phyloP scores from a whole-genome alignment of 2,888 invertebrate genomes.

The Athalia circularis region DNA sequence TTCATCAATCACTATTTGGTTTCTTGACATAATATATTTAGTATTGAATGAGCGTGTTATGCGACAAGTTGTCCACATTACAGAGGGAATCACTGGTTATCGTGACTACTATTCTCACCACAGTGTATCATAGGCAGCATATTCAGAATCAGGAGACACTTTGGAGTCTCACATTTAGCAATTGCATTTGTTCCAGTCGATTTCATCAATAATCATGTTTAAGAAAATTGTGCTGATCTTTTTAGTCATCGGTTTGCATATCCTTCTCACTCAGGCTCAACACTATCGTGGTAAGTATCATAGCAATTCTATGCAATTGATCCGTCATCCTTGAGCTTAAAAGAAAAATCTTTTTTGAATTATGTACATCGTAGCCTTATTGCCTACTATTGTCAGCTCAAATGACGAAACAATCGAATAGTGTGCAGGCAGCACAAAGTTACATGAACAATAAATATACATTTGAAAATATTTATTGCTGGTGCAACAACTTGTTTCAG shows the following conservation, averaged over 20 bases:
- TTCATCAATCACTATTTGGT: neutral
- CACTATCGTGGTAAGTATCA: constrained; percentile 29
- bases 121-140: neutral
- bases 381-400: too few species aligned
- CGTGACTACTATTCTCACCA: neutral
- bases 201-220: neutral
- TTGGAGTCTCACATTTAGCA: neutral
- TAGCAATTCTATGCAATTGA: neutral
- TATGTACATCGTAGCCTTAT: neutral
- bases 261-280: constrained; percentile 8
- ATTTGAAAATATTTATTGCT: neutral
- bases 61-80: neutral
- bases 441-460: neutral
- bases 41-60: neutral
- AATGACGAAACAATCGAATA: too few species aligned
- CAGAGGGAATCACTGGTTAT: neutral
- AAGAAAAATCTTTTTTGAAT: neutral
- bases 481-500: constrained; percentile 50
- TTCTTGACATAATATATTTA: neutral
- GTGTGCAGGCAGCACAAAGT: too few species aligned
- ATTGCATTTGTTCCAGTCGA: neutral
- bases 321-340: too few species aligned
- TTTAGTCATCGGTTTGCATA: neutral
- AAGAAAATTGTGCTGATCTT: constrained; percentile 1
- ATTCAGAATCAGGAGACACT: neutral